These are phyloP conservation scores for Stichopus horrens DNA, from an alignment of 53 echinoderm and acorn worm genomes.

Conservation along the genomic window DNA sequence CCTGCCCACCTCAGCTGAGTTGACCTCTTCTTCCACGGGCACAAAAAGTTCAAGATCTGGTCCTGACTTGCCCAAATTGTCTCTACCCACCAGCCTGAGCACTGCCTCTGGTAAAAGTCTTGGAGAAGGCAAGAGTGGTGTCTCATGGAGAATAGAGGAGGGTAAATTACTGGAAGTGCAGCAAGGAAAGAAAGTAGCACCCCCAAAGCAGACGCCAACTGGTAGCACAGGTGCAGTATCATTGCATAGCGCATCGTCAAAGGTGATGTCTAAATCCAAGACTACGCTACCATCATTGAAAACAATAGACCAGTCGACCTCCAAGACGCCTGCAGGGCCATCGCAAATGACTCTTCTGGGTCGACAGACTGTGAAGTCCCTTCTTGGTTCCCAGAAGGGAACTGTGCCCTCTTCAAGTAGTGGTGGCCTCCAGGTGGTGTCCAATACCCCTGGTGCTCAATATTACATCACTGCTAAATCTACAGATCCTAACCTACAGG, in stretches of 20 bases:
- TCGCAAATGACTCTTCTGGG: conserved; percentile 42
- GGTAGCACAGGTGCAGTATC: neutral
- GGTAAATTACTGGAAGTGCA: conserved; percentile 38
- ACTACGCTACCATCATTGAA: conserved; percentile 29
- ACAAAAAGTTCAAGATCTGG: conserved; percentile 3
- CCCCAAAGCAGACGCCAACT: neutral
- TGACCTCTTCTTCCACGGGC: conserved; percentile 9
- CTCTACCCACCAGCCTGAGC: neutral
- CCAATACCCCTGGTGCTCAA: conserved; percentile 79
- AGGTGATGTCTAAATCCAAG: neutral
- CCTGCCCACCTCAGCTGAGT: conserved; percentile 1
- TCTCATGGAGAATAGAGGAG: conserved; percentile 34
- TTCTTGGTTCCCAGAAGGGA: conserved; percentile 30
- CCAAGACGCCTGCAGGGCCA: neutral
- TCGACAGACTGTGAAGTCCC: conserved; percentile 40
- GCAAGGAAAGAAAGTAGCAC: conserved; percentile 5
- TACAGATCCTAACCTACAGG: conserved; percentile 94
- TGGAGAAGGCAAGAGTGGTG: conserved; percentile 5
- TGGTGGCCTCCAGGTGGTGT: conserved; percentile 33
- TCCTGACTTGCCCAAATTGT: conserved; percentile 19
- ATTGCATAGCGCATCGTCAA: neutral
- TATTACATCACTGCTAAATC: conserved; percentile 98
- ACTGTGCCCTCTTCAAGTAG: neutral
- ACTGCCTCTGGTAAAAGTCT: neutral
- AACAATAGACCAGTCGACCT: neutral